These are phyloP conservation scores for Chloroceryle inda DNA, from an alignment of 2,797 vertebrate species.

Conservation along the genomic window DNA sequence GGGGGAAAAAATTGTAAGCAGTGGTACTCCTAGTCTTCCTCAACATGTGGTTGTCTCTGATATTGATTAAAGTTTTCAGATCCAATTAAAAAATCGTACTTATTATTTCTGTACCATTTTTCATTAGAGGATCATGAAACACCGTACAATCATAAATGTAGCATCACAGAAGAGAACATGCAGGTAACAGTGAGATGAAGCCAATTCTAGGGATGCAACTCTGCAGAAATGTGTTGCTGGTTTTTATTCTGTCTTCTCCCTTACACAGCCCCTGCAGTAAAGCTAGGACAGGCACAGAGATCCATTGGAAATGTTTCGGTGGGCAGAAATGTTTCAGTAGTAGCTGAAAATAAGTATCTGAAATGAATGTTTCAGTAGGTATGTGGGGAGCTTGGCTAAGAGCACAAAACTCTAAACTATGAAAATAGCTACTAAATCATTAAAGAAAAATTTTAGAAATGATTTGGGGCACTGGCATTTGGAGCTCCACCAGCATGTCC, in stretches of 20 bases:
- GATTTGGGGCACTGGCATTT: not conserved
- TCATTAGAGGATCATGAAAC: not conserved
- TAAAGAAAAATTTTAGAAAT: fast-evolving
- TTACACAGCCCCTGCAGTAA: not conserved
- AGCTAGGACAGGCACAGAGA: not conserved
- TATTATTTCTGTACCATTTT: not conserved
- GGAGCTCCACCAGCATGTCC: not conserved
- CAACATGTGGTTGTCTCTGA: not conserved
- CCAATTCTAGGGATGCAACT: not conserved
- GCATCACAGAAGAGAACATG: not conserved
- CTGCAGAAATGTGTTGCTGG: fast-evolving
- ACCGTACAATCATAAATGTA: not conserved
- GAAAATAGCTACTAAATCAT: not conserved
- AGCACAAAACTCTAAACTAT: not conserved
- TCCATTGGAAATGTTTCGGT: not conserved
- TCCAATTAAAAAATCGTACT: not conserved
- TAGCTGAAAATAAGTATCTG: not conserved
- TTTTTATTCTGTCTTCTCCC: not conserved
- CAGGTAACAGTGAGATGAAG: not conserved
- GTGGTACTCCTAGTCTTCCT: not conserved
- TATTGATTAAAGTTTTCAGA: not conserved
- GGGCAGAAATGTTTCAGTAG: not conserved
- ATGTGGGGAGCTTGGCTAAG: not conserved
- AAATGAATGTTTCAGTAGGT: not conserved
- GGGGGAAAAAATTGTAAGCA: not conserved